Evolutionary conservation across 1,140 invertebrate genomes (phyloP), one percentile per base, ranked within the genome.

Genomic region (Leptestheria dahalacensis): DNA sequence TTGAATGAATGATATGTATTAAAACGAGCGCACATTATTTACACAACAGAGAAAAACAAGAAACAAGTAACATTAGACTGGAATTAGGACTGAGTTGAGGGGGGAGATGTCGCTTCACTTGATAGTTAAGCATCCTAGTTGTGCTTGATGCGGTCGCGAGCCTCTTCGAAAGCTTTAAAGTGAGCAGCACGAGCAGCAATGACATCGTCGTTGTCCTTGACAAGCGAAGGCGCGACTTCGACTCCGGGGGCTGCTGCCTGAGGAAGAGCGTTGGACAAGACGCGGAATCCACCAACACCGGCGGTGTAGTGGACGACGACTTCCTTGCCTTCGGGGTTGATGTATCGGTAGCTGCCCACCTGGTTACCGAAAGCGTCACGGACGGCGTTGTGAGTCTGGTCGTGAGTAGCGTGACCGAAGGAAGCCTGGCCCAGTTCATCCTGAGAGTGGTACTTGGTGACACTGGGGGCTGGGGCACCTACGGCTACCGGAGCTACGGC

Each of bases 281-380:
- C 78, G 52, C 78, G 75, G 72, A 77, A 79, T 61, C 79, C 79
- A 6, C 66, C 63, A 56, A 63, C 65, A 59, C 72, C 73, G 62
- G 74, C 74, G 29, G 72, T 68, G 65, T 74, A 76, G 65, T 78
- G 73, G 64, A 74, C 73, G 52, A 72, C 70, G 63, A 78, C 72
- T 23, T 78, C 68, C 62, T 66, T 66, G n/a, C 73, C 73, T 29
- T 77, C 67, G 64, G 78, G 77, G 55, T 76, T 75, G 51, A 74
- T 73, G 64, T 78, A 78, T 50, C 74, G 74, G 71, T 75, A 77
- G 64, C 71, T 73, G 63, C 78, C 78, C 62, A 76, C 72, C 61
- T 77, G 70, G 68, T 76, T 74, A 62, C 77, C 78, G 61, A 72
- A 70, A 41, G 70, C 74, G 64, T 78, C 77, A 69, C 68, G 61